These are phyloP conservation scores for Adrianichthys oophorus DNA, from an alignment of 2,797 vertebrate species.

Conservation along the genomic window DNA sequence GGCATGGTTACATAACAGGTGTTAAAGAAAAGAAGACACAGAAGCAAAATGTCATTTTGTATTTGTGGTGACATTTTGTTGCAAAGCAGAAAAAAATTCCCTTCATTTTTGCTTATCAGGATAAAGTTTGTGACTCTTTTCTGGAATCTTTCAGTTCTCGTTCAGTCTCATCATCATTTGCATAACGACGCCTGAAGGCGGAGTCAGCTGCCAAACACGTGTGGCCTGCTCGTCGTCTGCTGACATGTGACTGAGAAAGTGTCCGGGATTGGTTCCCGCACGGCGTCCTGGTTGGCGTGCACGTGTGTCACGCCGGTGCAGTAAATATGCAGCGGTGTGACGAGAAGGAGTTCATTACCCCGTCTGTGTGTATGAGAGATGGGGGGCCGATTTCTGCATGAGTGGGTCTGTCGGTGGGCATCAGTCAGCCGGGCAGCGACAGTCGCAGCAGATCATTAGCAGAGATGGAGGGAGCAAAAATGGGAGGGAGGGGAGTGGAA, in stretches of 20 bases:
- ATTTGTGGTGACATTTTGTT: no score
- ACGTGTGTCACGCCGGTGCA: conserved; percentile 56
- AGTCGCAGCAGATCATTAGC: conserved; percentile 70
- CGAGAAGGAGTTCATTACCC: conserved; percentile 50
- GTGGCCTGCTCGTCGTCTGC: conserved; percentile 37
- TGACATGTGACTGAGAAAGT: conserved; percentile 65
- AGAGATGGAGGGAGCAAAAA: conserved; percentile 50
- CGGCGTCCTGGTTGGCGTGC: conserved; percentile 41
- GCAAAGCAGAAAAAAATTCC: conserved; percentile 8
- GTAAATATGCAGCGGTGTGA: conserved; percentile 43
- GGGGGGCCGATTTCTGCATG: conserved; percentile 68
- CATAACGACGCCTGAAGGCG: conserved; percentile 50
- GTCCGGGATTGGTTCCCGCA: conserved; percentile 49
- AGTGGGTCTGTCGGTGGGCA: conserved; percentile 70
- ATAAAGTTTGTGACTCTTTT: conserved; percentile 10
- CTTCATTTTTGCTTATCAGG: background rate
- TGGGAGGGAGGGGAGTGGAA: conserved; percentile 41
- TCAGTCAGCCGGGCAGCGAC: conserved; percentile 69
- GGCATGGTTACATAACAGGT: no score
- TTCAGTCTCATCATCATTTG: conserved; percentile 46
- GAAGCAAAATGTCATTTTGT: no score
- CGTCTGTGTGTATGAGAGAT: conserved; percentile 20
- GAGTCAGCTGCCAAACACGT: conserved; percentile 32
- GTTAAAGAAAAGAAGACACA: no score
- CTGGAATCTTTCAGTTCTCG: conserved; percentile 30